These are phyloP conservation scores for Decapterus maruadsi DNA, from an alignment of 2,797 vertebrate species.

Conservation along the genomic window DNA sequence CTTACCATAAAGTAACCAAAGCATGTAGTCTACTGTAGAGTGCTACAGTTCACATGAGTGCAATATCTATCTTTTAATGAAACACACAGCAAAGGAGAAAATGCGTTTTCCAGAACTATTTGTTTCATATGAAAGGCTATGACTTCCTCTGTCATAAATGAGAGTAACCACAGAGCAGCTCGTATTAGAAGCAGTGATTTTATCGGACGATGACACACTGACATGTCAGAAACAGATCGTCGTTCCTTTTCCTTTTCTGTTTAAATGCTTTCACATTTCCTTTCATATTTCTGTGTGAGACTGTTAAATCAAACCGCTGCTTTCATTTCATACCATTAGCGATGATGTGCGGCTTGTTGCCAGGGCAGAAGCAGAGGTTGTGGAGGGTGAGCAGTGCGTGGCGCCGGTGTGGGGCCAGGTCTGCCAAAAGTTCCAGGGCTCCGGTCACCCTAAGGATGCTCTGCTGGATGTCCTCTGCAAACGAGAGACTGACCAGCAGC, in stretches of 20 bases:
- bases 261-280: not conserved
- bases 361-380: conserved; percentile 93
- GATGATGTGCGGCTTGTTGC: conserved; percentile 92
- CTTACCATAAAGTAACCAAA: not conserved
- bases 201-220: not conserved
- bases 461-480: conserved; percentile 93
- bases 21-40: not conserved
- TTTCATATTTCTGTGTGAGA: not conserved
- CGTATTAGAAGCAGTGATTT: not conserved
- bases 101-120: not conserved
- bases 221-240: not conserved
- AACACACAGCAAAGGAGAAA: not conserved
- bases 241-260: not conserved
- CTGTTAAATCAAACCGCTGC: no score
- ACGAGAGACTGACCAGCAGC: conserved; percentile 91
- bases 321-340: conserved; percentile 86
- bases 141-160: not conserved
- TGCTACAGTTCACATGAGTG: not conserved
- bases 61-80: not conserved
- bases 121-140: not conserved
- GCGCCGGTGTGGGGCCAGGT: conserved; percentile 87
- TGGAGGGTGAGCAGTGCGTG: conserved; percentile 91
- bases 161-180: not conserved
- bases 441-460: conserved; percentile 91
- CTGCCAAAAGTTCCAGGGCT: conserved; percentile 89